Evolutionary conservation across 2,888 invertebrate genomes (phyloP).

Genomic region (Encarsia formosa): DNA sequence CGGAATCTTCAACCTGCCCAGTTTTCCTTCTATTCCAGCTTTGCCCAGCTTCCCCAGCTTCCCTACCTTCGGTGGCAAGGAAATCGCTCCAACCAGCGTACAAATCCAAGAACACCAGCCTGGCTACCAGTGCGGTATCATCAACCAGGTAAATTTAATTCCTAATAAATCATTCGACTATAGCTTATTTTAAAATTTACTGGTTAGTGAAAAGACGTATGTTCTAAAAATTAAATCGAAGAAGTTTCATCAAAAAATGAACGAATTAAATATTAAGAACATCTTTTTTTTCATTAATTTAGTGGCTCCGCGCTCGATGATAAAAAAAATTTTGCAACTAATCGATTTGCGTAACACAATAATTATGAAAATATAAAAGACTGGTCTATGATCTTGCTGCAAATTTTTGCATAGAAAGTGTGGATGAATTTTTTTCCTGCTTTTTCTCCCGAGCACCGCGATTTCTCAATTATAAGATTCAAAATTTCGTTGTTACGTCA

Average conservation of each 20-base stretch:
- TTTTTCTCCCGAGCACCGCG: too few species aligned
- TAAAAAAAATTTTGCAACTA: too few species aligned
- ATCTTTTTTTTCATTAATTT: too few species aligned
- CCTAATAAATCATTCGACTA: too few species aligned
- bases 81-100: background rate
- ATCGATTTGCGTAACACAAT: background rate
- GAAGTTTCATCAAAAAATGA: too few species aligned
- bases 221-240: too few species aligned
- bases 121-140: conserved; percentile 46
- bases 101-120: conserved; percentile 32
- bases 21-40: conserved; percentile 19
- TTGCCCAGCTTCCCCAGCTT: conserved; percentile 20
- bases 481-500: conserved; percentile 18
- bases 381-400: background rate
- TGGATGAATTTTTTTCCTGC: conserved; percentile 6
- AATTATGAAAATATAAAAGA: conserved; percentile 10
- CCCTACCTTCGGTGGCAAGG: conserved; percentile 36
- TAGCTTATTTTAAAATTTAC: too few species aligned
- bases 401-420: conserved; percentile 18
- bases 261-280: too few species aligned
- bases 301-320: too few species aligned
- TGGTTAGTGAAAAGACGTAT: too few species aligned
- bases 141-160: conserved; percentile 44
- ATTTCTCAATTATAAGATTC: conserved; percentile 9
- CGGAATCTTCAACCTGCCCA: conserved; percentile 14